These are phyloP conservation scores for Microctenopoma lineatum DNA, from an alignment of 2,797 vertebrate genomes.

Conservation along the genomic window DNA sequence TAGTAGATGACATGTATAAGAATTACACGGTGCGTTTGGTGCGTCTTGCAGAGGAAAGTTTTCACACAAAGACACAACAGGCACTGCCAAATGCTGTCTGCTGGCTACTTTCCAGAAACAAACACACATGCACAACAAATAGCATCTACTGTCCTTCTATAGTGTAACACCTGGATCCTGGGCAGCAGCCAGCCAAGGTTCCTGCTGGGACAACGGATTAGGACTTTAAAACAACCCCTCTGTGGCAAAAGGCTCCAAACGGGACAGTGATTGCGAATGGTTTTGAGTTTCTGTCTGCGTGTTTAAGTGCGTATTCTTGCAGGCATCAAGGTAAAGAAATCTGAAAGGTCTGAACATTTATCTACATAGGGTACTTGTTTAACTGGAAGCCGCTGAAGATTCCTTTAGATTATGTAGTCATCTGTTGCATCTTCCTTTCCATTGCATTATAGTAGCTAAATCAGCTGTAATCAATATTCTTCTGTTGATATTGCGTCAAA, in stretches of 20 bases:
- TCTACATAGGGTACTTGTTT: not conserved
- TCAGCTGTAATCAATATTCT: not conserved
- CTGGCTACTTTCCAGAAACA: conserved; percentile 71
- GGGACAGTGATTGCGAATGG: conserved; percentile 67
- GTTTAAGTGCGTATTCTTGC: conserved; percentile 5
- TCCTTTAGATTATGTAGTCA: not conserved
- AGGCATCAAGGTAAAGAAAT: not conserved
- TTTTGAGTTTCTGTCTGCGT: conserved; percentile 16
- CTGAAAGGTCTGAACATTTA: not conserved
- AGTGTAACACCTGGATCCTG: conserved; percentile 75
- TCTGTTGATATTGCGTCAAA: not conserved
- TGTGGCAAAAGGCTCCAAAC: conserved; percentile 68
- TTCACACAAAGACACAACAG: conserved; percentile 77
- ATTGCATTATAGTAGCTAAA: not conserved
- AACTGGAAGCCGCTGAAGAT: not conserved
- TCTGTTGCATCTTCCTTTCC: not conserved
- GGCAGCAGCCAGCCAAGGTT: conserved; percentile 60
- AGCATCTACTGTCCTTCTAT: conserved; percentile 52
- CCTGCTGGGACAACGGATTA: conserved; percentile 73
- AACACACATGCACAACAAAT: conserved; percentile 43
- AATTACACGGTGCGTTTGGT: conserved; percentile 72
- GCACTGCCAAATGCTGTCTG: conserved; percentile 73
- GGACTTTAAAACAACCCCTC: conserved; percentile 71
- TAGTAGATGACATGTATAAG: conserved; percentile 61
- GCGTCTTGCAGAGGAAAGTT: conserved; percentile 61